These are phyloP conservation scores for Gonocerus acuteangulatus DNA, from an alignment of 2,888 invertebrate species.

Conservation along the genomic window DNA sequence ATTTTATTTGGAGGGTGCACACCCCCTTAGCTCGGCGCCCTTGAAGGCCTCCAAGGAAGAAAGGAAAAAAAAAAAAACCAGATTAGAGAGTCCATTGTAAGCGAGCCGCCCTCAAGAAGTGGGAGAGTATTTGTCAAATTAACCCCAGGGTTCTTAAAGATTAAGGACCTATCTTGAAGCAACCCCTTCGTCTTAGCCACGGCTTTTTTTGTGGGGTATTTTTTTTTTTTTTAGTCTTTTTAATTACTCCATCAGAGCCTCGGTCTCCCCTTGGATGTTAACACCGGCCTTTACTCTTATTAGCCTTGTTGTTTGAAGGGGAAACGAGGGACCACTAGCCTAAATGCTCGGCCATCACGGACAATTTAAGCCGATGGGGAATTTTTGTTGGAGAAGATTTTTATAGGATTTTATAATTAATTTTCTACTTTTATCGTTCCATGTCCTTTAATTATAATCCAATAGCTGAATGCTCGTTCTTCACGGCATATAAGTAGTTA, in stretches of 20 bases:
- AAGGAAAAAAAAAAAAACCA: conserved; percentile 11
- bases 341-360: too few species aligned
- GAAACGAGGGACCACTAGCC: too few species aligned
- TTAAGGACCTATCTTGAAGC: conserved; percentile 21
- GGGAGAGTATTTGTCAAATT: conserved; percentile 28
- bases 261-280: conserved; percentile 5
- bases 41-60: conserved; percentile 9
- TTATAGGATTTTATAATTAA: too few species aligned
- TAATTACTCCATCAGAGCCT: conserved; percentile 15
- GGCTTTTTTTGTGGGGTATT: neutral
- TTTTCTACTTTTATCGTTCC: too few species aligned
- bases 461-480: too few species aligned
- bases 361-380: too few species aligned
- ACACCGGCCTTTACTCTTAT: conserved; percentile 17
- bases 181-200: conserved; percentile 13
- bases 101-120: conserved; percentile 19
- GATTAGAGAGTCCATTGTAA: conserved; percentile 21
- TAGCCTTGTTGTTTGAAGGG: neutral
- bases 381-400: too few species aligned
- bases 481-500: too few species aligned
- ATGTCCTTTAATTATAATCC: too few species aligned
- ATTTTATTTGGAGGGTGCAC: conserved; percentile 21
- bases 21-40: conserved; percentile 11
- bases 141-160: conserved; percentile 24
- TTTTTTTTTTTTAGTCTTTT: conserved; percentile 24